These are phyloP conservation scores for Nasonovia ribisnigri DNA, from an alignment of 2,888 invertebrate species.

Conservation along the genomic window DNA sequence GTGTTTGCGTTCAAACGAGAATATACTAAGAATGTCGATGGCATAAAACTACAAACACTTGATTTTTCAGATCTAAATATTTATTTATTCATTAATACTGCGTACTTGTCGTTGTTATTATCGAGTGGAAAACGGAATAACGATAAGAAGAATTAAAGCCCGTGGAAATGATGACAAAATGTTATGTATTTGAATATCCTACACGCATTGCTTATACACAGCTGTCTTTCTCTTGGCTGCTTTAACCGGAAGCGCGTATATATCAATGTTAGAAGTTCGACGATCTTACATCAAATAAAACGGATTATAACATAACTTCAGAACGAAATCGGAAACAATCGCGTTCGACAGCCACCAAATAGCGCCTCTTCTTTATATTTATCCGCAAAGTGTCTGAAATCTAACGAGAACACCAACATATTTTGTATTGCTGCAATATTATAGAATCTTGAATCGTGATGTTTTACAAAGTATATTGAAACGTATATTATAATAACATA, in stretches of 20 bases:
- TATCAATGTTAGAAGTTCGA: neutral
- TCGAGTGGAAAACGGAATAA: neutral
- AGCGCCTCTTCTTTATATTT: neutral
- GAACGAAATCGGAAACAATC: neutral
- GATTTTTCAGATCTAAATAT: neutral
- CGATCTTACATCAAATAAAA: neutral
- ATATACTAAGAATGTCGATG: neutral
- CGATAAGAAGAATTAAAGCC: neutral
- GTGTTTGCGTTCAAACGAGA: neutral
- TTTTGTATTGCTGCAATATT: neutral
- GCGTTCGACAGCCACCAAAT: neutral
- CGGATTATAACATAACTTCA: neutral
- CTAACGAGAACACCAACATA: neutral
- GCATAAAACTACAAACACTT: neutral
- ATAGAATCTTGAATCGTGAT: neutral
- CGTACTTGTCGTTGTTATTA: neutral
- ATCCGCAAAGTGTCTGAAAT: neutral
- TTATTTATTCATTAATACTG: neutral
- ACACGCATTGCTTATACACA: neutral
- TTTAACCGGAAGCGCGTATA: neutral
- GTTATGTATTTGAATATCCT: neutral
- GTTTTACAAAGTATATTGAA: neutral
- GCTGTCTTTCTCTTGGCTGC: neutral
- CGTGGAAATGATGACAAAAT: neutral
- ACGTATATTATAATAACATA: too few species aligned